Percentiles rank a stretch among this genome's conserved stretches.
phyloP scores from a whole-genome alignment of 2,113 vertebrate species.

The Cinclus cinclus region DNA sequence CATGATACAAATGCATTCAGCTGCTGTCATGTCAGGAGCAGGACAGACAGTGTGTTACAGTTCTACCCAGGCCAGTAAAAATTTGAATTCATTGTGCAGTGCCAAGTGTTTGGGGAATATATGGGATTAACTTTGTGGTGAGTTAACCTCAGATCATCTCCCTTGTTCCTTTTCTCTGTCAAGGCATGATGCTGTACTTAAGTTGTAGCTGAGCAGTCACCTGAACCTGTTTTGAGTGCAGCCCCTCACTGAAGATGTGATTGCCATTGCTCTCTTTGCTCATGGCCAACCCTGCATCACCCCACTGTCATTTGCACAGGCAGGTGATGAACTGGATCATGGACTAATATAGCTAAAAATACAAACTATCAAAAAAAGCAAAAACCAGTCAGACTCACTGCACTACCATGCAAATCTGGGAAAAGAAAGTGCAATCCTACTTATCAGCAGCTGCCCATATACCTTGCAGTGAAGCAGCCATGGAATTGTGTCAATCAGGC shows the following conservation, averaged over 20 bases:
- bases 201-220: background rate
- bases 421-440: background rate
- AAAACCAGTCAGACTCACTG: background rate
- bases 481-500: background rate
- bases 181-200: background rate
- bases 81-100: background rate
- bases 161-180: background rate
- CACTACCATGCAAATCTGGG: background rate
- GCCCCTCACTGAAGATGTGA: background rate
- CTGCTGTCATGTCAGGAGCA: background rate
- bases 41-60: background rate
- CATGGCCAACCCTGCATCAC: background rate
- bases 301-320: background rate
- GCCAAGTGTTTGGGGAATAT: background rate
- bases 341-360: background rate
- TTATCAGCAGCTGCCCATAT: background rate
- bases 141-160: background rate
- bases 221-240: background rate
- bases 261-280: background rate
- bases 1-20: background rate
- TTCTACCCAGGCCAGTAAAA: background rate
- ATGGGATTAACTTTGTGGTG: background rate
- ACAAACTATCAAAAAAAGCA: background rate
- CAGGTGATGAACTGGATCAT: background rate
- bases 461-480: background rate